These are phyloP conservation scores for Pachliopta kotzebuea DNA, from an alignment of 2,888 invertebrate genomes.

Conservation along the genomic window DNA sequence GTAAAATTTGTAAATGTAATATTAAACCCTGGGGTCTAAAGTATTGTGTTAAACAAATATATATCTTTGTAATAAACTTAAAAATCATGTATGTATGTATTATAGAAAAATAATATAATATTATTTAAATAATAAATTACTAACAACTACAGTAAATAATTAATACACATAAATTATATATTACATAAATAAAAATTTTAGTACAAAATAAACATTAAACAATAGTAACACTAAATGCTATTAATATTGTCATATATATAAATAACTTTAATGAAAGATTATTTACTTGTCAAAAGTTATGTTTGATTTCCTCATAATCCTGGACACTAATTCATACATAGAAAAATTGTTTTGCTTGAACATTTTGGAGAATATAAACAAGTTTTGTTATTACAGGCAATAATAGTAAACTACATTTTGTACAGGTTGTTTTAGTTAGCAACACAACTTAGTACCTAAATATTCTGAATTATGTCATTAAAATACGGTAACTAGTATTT, in stretches of 20 bases:
- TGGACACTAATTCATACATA: not conserved
- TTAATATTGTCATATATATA: not conserved
- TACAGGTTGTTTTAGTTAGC: not conserved
- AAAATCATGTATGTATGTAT: too few species aligned
- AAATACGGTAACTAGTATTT: not conserved
- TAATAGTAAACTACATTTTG: slow-evolving; percentile 10
- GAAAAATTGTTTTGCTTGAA: not conserved
- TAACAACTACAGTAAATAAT: not conserved
- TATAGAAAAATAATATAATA: not conserved
- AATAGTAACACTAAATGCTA: too few species aligned
- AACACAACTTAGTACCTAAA: not conserved
- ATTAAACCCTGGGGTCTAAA: not conserved
- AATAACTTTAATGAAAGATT: not conserved
- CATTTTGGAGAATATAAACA: not conserved
- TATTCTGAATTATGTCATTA: not conserved
- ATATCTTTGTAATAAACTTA: not conserved
- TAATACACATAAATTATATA: not conserved
- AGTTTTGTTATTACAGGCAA: slow-evolving; percentile 19
- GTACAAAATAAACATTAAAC: not conserved
- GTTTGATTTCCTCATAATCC: not conserved
- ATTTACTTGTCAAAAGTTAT: not conserved
- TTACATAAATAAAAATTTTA: not conserved
- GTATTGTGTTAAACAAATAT: not conserved
- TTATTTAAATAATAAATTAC: not conserved
- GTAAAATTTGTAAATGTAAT: not conserved